Conservation (phyloP, 1,140 invertebrate genomes). For the Eurosta solidaginis region DNA sequence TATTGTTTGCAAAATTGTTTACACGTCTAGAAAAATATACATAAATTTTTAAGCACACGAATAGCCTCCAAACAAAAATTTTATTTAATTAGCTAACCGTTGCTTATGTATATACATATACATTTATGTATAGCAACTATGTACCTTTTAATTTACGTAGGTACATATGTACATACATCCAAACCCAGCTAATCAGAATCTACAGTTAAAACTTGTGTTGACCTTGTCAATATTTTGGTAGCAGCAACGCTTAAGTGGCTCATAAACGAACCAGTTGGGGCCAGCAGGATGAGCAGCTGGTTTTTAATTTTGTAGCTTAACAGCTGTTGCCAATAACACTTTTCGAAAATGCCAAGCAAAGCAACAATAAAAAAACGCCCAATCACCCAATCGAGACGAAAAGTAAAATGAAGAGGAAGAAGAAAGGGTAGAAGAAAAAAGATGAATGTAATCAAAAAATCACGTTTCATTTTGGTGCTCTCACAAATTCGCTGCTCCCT, state of each 20-base stretch:
- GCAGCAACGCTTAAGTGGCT: neutral
- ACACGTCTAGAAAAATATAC: too few relatives aligned
- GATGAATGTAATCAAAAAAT: neutral
- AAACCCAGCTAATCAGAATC: too few relatives aligned
- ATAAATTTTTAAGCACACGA: neutral
- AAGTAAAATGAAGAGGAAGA: neutral
- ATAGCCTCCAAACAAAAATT: neutral
- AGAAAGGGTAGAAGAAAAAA: neutral
- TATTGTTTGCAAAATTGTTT: too few relatives aligned
- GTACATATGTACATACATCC: neutral
- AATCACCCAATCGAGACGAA: neutral
- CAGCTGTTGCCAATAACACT: neutral
- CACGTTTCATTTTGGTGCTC: neutral
- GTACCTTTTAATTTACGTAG: too few relatives aligned
- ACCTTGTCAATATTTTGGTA: neutral
- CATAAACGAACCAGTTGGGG: neutral
- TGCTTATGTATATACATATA: neutral
- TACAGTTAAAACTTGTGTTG: neutral
- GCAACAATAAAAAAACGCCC: neutral
- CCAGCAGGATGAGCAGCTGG: neutral
- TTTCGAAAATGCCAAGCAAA: constrained; percentile 1
- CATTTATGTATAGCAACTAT: neutral
- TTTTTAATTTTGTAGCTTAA: neutral
- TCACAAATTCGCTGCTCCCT: neutral
- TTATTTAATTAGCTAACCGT: neutral